Conservation (phyloP, 2,888 invertebrate species). For the Diabrotica balteata region DNA sequence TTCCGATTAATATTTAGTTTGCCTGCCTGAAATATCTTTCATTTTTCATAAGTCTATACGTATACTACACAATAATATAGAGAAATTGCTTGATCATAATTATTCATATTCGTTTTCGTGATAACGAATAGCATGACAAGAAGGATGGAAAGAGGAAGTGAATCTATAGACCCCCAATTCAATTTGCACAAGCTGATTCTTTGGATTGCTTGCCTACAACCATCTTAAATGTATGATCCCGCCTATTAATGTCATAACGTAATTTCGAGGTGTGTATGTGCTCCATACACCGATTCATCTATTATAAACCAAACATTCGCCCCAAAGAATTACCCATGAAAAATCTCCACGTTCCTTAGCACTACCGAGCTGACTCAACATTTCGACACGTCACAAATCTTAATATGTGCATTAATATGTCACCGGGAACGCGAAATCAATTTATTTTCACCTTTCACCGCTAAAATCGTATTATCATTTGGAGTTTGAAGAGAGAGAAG, state of each 20-base stretch:
- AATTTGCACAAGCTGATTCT: conserved; percentile 28
- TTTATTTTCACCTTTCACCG: conserved; percentile 60
- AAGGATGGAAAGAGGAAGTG: conserved; percentile 21
- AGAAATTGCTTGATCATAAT: conserved; percentile 9
- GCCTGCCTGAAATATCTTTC: too few relatives aligned
- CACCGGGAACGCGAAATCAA: conserved; percentile 61
- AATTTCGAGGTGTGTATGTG: conserved; percentile 52
- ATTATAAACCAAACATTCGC: conserved; percentile 49
- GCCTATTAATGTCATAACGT: conserved; percentile 56
- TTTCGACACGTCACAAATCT: conserved; percentile 54
- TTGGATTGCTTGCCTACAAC: conserved; percentile 29
- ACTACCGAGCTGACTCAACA: conserved; percentile 47
- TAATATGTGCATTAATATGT: conserved; percentile 62
- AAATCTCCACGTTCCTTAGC: conserved; percentile 42
- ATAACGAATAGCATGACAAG: conserved; percentile 13
- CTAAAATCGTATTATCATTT: conserved; percentile 59
- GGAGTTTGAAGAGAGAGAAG: conserved; percentile 41
- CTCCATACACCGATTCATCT: conserved; percentile 53
- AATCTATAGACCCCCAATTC: conserved; percentile 39
- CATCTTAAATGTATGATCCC: conserved; percentile 48
- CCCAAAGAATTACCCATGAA: conserved; percentile 42
- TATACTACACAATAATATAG: not conserved
- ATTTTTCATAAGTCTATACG: too few relatives aligned
- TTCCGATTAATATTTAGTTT: too few relatives aligned
- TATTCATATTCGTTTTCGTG: conserved; percentile 24